Conservation (phyloP, 2,888 invertebrate species). For the Pomacea canaliculata region DNA sequence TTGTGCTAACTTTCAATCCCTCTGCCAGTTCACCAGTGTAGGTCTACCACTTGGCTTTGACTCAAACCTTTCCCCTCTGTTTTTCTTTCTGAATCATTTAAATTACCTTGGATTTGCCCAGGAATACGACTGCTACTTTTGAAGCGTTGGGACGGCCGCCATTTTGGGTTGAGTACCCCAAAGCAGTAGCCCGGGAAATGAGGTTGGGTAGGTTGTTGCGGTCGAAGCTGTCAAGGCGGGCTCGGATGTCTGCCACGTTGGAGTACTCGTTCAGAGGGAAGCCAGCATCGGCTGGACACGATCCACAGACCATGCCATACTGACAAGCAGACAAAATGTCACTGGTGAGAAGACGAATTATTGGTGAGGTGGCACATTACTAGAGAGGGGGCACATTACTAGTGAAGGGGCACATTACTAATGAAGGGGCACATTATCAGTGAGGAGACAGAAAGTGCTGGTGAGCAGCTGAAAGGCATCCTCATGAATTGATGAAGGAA, state of each 20-base stretch:
- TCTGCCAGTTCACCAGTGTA: too few species aligned
- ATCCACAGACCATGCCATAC: constrained; percentile 29
- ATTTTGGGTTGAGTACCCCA: constrained; percentile 12
- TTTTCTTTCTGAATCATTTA: too few species aligned
- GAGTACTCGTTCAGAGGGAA: constrained; percentile 28
- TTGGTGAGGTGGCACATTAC: neutral
- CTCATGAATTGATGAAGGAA: too few species aligned
- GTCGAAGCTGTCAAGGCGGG: constrained; percentile 16
- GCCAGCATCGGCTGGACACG: constrained; percentile 29
- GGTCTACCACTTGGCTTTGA: too few species aligned
- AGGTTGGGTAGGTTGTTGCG: constrained; percentile 14
- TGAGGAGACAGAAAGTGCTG: too few species aligned
- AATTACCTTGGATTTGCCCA: constrained; percentile 15
- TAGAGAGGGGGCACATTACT: neutral
- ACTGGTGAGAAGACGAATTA: too few species aligned
- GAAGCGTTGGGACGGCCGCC: constrained; percentile 20
- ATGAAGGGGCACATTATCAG: too few species aligned
- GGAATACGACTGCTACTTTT: constrained; percentile 25
- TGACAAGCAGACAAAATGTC: neutral
- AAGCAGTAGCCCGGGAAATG: neutral
- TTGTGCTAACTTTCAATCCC: too few species aligned
- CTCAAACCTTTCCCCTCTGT: too few species aligned
- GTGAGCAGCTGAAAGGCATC: too few species aligned
- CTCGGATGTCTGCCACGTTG: neutral
- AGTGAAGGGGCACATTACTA: too few species aligned